Base-by-base conservation (phyloP, 2,888 invertebrate species). In the Eristalis pertinax region DNA sequence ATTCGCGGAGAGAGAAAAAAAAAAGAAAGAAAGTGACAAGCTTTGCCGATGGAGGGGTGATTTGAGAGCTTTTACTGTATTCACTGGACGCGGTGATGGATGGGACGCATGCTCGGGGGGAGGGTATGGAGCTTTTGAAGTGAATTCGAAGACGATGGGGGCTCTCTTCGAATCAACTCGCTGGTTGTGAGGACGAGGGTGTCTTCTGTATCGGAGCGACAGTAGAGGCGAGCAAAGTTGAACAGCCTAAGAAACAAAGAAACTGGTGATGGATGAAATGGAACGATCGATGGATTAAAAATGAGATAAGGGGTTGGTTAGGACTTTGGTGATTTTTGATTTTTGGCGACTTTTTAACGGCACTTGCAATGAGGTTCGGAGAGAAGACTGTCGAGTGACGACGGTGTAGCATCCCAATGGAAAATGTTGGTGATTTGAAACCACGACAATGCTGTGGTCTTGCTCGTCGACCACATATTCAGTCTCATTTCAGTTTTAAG, bases 21-120 rank as follows among this genome's bases (percentile, higher is more conserved):
- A 26, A 26, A 26, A 38, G 7, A 60, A 60, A 76, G 4, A 5
- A 65, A 4, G 2, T 19, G n/a, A 2, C 7, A 29, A 60, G 35
- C 29, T 69, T 29, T 70, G 22, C 1, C 19, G 29, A n/a, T 56
- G 15, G 43, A 72, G 80, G 84, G 19, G 82, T 60, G 67, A 38
- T 10, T 65, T 65, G 7, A 7, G 35, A 26, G 62, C 62, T 86
- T 82, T 74, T 11, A 68, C 67, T 76, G 67, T 69, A 69, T 29
- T n/a, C 11, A n/a, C 2, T 58, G 58, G 13, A n/a, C n/a, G 35
- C 56, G 15, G 8, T 4, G 58, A 7, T 35, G n/a, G 19, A 4
- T 11, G 11, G 1, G 62, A 32, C 58, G 68, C 41, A 32, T 2
- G 50, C 19, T 50, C 2, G 7, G 50, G 10, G 50, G 19, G 8